Base-by-base conservation (phyloP, 2,113 vertebrate genomes). In the Catharus minimus region DNA sequence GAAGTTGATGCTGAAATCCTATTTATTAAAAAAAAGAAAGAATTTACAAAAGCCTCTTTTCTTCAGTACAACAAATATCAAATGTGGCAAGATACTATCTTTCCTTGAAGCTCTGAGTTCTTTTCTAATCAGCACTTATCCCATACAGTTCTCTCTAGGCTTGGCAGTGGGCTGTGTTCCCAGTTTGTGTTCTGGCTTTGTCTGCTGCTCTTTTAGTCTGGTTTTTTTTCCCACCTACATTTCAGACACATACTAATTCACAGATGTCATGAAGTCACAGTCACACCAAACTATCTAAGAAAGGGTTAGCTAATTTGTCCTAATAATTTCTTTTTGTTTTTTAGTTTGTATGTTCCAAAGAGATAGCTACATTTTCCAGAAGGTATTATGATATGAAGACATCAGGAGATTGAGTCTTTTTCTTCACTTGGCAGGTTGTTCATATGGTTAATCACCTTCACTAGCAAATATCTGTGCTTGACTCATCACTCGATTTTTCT, bases 121-220 rank as follows among this genome's bases (percentile, higher is more conserved):
- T 92, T 90, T 90, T 71, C 77, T 93, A 90, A 94, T 75, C 86
- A 86, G 65, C 61, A 68, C 49, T 89, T 90, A 89, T 72, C 53
- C 77, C 77, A 78, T 88, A 19, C 39, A 81, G 7, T n/a, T 84
- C 53, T 88, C 52, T 84, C 46, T 49, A 75, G 61, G 38, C 61
- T 81, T 68, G 57, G 27, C 28, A 78, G 44, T 83, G 69, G 91
- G 66, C 91, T 92, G 22, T 33, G 56, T 89, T 93, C 83, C 83
- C 83, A 82, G 69, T 86, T 88, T 5, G 5, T 83, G 22, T 82
- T 93, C 77, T 93, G 89, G 60, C 60, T 92, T 88, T 94, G 67
- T 80, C 46, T 77, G 61, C 30, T 78, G 57, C 69, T 92, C 36
- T 82, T 71, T 89, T 68, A 58, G 66, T 69, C 28, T 82, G 4